Evolutionary conservation across 2,888 invertebrate species (phyloP), one percentile per base, ranked within the genome.

Genomic region (Ernsta delagoae): DNA sequence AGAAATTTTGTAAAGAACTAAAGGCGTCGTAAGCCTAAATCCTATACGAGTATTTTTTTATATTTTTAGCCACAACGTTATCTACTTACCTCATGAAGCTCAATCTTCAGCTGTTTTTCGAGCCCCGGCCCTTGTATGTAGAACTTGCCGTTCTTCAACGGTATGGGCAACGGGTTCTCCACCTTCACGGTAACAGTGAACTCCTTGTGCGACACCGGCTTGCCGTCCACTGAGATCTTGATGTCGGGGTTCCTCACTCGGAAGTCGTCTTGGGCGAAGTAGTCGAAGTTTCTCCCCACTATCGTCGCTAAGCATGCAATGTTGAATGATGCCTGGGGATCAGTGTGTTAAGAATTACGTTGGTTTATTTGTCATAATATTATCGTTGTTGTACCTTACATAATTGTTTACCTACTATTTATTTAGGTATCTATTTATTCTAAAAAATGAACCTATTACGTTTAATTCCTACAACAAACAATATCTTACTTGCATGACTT

Each of bases 211-310:
- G 95, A 93, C 1, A 93, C 87, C 1, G 95, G 93, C 72, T 89
- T 90, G 39, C 94, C 94, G 43, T 43, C 94, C 53, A 96, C 88
- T 4, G 94, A 92, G 70, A 98, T 96, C 83, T 96, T 96, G 69
- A 98, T 97, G 79, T 98, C 98, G 0, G 98, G 98, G 79, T 98
- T 98, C 39, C 97, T 94, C 4, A 98, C 96, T 76, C 98, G 94
- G 83, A 98, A 98, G 88, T 98, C 98, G 77, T 98, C 98, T 89
- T 98, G 97, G 0, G 97, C 97, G 81, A 96, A 97, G 84, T 97
- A 98, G 79, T 98, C 98, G 83, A 95, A 98, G 70, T 97, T 96
- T 0, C 96, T 97, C 70, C 97, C 96, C 59, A 95, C 95, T 36
- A 98, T 97, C 1, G 95, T 95, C 0, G 96, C 97, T 67, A 98